Conservation (phyloP, 2,113 vertebrate species). For the Eclectus roratus region DNA sequence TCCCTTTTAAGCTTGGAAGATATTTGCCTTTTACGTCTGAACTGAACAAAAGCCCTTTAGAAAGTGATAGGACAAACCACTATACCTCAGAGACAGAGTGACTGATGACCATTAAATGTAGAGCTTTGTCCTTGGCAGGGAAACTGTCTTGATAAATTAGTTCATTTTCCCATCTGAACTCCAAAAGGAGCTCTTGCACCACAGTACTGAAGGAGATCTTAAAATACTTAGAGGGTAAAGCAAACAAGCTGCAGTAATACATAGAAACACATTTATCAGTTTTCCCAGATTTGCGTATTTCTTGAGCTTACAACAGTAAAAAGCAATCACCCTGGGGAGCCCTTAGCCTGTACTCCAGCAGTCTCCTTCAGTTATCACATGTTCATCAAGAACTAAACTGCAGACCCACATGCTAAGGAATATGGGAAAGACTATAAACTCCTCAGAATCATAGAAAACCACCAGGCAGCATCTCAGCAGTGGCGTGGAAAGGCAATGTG, state of each 20-base stretch:
- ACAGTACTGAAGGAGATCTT: neutral
- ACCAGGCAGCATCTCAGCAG: neutral
- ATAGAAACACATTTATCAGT: neutral
- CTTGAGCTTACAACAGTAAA: neutral
- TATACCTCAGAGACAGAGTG: neutral
- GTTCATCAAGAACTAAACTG: neutral
- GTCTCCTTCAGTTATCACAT: neutral
- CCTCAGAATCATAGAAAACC: neutral
- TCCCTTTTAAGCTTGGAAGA: neutral
- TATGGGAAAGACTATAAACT: neutral
- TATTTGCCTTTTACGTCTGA: neutral
- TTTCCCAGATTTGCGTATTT: neutral
- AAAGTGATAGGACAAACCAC: neutral
- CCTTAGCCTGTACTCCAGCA: neutral
- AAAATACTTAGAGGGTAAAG: neutral
- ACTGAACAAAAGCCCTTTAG: neutral
- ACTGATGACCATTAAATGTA: neutral
- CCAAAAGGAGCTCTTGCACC: neutral
- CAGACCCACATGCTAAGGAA: neutral
- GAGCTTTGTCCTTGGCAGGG: neutral
- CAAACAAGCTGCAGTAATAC: neutral
- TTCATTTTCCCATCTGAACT: slow-evolving; percentile 18
- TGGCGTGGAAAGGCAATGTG: neutral
- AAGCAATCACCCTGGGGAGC: neutral
- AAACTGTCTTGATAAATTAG: neutral